Percentiles rank a stretch among this genome's conserved stretches.
These are phyloP conservation scores for Palythoa caribaeorum DNA, from an alignment of 92 coral and sea anemone genomes.

Conservation along the genomic window DNA sequence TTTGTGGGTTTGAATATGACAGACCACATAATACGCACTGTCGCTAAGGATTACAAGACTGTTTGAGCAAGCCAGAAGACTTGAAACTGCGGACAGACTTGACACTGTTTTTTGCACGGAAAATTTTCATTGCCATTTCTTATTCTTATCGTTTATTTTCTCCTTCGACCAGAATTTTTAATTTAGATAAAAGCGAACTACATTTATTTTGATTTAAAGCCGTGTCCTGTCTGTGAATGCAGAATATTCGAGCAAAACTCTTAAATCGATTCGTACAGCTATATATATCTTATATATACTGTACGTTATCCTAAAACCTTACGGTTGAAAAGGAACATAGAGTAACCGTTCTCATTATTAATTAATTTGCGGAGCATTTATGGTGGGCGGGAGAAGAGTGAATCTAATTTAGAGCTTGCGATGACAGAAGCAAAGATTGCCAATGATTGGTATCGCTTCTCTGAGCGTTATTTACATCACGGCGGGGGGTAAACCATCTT, in stretches of 20 bases:
- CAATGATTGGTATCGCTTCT: slow-evolving; percentile 62
- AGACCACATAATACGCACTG: slow-evolving; percentile 14
- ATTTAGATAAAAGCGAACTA: neutral
- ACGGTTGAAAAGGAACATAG: slow-evolving; percentile 46
- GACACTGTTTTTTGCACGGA: neutral
- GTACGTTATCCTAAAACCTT: neutral
- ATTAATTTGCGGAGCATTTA: slow-evolving; percentile 61
- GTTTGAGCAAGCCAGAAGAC: neutral
- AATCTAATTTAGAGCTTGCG: slow-evolving; percentile 77
- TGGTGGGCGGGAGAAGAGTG: slow-evolving; percentile 68
- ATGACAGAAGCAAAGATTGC: slow-evolving; percentile 78
- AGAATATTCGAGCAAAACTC: neutral
- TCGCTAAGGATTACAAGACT: slow-evolving; percentile 23
- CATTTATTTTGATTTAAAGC: neutral
- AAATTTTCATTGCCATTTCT: neutral
- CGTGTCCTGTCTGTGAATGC: neutral
- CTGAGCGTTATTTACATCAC: slow-evolving; percentile 53
- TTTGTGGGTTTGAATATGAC: slow-evolving; percentile 16
- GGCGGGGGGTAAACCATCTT: slow-evolving; percentile 61
- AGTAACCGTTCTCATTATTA: slow-evolving; percentile 59
- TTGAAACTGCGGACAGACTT: neutral
- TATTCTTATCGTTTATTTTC: neutral
- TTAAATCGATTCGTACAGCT: neutral
- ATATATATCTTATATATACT: neutral
- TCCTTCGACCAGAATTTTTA: neutral